Conservation (phyloP, 37 sponge, comb jelly and placozoan species). For the Chondrosia reniformis region DNA sequence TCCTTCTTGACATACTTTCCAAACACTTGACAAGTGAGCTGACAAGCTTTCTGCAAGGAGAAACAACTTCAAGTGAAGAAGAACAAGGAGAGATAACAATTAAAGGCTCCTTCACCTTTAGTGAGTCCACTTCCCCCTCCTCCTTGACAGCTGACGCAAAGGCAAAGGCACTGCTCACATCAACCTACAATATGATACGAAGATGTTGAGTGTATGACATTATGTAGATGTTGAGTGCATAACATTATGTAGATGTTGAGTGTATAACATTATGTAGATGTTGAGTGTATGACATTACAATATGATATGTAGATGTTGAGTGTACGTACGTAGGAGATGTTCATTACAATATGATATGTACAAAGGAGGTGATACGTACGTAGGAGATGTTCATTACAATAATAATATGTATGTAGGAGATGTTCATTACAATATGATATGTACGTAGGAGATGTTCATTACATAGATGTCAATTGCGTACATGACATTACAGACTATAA, state of each 20-base stretch:
- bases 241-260: background rate
- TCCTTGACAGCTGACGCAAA: conserved; percentile 83
- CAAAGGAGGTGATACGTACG: too few relatives aligned
- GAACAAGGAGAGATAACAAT: background rate
- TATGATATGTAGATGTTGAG: background rate
- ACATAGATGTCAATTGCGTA: too few relatives aligned
- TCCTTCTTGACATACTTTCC: conserved; percentile 87
- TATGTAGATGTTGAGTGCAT: too few relatives aligned
- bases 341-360: too few relatives aligned
- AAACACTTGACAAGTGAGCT: conserved; percentile 84
- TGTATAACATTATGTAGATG: too few relatives aligned
- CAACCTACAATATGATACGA: conserved; percentile 35
- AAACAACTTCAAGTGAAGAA: background rate
- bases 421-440: too few relatives aligned
- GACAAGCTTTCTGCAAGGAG: conserved; percentile 65
- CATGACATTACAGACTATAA: too few relatives aligned
- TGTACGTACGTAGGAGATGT: too few relatives aligned
- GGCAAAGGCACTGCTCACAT: conserved; percentile 81
- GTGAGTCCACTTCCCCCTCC: conserved; percentile 54
- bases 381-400: too few relatives aligned
- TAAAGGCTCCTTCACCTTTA: conserved; percentile 43
- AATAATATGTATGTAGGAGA: too few relatives aligned
- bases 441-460: too few relatives aligned
- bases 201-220: too few relatives aligned
- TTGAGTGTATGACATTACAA: background rate